phyloP scores from a whole-genome alignment of 2,797 vertebrate genomes.

The Hapalemur alaotrensis region DNA sequence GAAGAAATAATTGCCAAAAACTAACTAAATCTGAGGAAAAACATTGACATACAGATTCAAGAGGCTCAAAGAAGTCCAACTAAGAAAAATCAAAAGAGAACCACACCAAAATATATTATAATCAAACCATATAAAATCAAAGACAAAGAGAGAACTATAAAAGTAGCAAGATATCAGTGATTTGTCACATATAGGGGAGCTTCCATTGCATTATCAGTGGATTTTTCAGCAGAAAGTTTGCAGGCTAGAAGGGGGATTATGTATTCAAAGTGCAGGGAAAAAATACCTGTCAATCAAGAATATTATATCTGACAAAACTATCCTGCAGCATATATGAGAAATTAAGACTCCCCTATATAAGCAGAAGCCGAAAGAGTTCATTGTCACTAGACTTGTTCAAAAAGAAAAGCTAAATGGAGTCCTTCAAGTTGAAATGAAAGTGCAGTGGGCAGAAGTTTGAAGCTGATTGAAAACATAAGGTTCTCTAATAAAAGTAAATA shows the following conservation, averaged over 20 bases:
- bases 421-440: background rate
- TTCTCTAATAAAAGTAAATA: background rate
- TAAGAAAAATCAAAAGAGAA: background rate
- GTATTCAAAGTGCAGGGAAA: background rate
- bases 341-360: background rate
- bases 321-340: background rate
- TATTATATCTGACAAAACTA: background rate
- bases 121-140: background rate
- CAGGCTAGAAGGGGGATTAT: background rate
- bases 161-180: background rate
- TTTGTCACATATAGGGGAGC: background rate
- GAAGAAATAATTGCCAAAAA: background rate
- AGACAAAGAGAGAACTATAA: background rate
- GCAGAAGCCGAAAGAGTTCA: background rate
- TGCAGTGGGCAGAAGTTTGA: background rate
- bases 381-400: background rate
- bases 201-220: background rate
- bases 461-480: background rate
- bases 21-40: background rate
- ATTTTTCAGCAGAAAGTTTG: background rate
- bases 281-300: background rate
- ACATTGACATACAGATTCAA: background rate
- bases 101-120: background rate
- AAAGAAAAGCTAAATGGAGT: background rate
- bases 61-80: background rate